These are phyloP conservation scores for Myxocyprinus asiaticus DNA, from an alignment of 2,113 vertebrate species.

Conservation along the genomic window DNA sequence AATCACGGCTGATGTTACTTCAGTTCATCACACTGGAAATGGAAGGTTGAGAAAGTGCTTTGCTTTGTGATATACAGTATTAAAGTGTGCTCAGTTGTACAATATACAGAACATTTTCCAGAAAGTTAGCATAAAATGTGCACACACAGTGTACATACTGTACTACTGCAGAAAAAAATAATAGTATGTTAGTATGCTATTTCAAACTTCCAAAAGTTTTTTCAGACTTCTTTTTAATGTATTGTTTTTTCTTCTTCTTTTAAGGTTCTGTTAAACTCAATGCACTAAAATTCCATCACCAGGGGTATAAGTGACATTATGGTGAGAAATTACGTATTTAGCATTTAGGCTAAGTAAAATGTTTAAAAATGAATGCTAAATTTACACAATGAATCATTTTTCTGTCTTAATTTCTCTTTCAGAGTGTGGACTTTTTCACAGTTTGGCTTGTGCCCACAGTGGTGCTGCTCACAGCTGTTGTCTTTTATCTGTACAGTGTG, in stretches of 20 bases:
- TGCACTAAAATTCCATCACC: background rate
- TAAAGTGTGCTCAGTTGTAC: no score
- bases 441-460: conserved; percentile 80
- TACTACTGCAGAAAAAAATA: no score
- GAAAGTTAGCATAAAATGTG: no score
- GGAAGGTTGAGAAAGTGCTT: no score
- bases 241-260: background rate
- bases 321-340: conserved; percentile 8
- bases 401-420: conserved; percentile 6
- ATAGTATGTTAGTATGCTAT: no score
- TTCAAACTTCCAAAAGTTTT: no score
- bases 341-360: background rate
- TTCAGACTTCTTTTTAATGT: background rate
- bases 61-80: no score
- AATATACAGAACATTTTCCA: no score
- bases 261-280: background rate
- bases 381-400: background rate
- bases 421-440: conserved; percentile 77
- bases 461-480: conserved; percentile 81
- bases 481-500: conserved; percentile 83
- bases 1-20: no score
- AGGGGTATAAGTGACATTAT: conserved; percentile 8
- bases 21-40: no score
- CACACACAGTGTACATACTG: no score
- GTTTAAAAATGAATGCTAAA: background rate